Conservation (phyloP, 2,888 invertebrate genomes). For the Cerastis leucographa region DNA sequence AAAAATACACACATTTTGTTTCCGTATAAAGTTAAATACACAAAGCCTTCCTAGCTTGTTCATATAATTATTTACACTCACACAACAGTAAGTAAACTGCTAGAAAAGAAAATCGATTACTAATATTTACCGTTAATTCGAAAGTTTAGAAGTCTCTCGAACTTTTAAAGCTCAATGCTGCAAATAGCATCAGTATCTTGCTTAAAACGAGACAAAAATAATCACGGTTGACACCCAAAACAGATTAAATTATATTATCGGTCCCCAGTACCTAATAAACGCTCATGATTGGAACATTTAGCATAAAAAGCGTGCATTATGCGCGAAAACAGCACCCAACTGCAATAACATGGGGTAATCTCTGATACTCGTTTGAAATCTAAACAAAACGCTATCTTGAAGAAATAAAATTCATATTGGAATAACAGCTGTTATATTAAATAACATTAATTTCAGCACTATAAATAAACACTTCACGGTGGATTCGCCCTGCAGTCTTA, state of each 20-base stretch:
- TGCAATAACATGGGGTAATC: constrained; percentile 34
- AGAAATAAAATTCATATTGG: constrained; percentile 4
- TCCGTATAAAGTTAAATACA: not conserved
- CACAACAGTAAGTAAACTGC: constrained; percentile 23
- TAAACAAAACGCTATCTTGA: constrained; percentile 4
- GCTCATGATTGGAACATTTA: constrained; percentile 50
- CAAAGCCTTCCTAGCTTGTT: not conserved
- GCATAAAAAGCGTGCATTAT: constrained; percentile 47
- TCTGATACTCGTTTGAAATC: not conserved
- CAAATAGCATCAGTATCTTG: constrained; percentile 2
- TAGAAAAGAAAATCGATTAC: constrained; percentile 53
- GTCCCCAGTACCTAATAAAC: constrained; percentile 11
- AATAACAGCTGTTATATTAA: not conserved
- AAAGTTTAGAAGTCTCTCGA: constrained; percentile 7
- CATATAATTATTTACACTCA: constrained; percentile 36
- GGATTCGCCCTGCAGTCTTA: constrained; percentile 6
- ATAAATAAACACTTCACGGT: constrained; percentile 36
- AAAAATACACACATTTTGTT: not conserved
- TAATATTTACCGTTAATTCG: constrained; percentile 28
- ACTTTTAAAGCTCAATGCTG: constrained; percentile 15
- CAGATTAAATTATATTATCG: constrained; percentile 20
- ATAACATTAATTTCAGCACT: constrained; percentile 32
- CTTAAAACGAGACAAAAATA: constrained; percentile 19
- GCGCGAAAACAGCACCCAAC: constrained; percentile 30
- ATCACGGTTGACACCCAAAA: constrained; percentile 29